phyloP scores from a whole-genome alignment of 2,113 vertebrate genomes.

The Callipepla californica region DNA sequence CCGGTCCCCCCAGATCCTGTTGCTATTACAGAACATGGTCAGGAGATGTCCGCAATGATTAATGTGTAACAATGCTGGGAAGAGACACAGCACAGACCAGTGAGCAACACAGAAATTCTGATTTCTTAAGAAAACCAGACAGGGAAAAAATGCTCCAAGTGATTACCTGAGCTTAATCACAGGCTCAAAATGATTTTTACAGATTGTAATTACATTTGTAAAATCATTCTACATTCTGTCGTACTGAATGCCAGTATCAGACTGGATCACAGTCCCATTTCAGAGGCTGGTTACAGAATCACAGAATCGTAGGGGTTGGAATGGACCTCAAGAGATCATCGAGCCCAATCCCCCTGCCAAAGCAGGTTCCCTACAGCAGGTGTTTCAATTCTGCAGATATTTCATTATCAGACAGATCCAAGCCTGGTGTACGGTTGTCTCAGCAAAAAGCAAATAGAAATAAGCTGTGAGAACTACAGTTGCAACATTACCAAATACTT shows the following conservation, averaged over 20 bases:
- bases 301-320: too few species aligned
- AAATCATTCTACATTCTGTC: neutral
- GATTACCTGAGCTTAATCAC: neutral
- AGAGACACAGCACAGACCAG: neutral
- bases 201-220: neutral
- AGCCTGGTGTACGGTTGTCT: neutral
- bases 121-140: neutral
- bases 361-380: too few species aligned
- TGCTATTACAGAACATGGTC: neutral
- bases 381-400: neutral
- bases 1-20: neutral
- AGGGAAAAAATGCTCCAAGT: neutral
- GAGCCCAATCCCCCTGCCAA: too few species aligned
- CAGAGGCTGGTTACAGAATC: neutral
- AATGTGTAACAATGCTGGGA: neutral
- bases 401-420: neutral
- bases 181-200: neutral
- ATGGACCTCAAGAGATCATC: too few species aligned
- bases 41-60: neutral
- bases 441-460: neutral
- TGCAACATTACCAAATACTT: neutral
- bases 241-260: neutral
- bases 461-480: neutral
- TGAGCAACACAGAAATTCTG: accelerated
- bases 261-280: neutral